A percentile compares a stretch with the other conserved stretches of the same genome.
Evolutionary conservation across 2,113 vertebrate genomes (phyloP).

Genomic region (Engystomops pustulosus): DNA sequence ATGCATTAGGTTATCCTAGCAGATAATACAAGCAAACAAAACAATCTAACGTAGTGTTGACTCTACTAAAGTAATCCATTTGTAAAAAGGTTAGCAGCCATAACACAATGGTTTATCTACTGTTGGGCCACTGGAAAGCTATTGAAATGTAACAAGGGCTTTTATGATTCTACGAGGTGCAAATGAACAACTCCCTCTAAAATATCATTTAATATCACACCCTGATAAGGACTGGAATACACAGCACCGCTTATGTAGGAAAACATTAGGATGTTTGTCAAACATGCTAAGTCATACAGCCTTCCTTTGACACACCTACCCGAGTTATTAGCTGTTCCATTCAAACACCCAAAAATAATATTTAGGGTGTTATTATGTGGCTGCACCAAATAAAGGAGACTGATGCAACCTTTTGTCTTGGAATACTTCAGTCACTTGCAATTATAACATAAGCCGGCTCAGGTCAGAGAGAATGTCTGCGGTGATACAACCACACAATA

Average conservation of each 20-base stretch:
- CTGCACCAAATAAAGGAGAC: constrained; percentile 83
- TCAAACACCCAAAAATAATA: constrained; percentile 89
- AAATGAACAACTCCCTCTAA: constrained; percentile 83
- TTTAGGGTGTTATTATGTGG: constrained; percentile 78
- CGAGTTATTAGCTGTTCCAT: constrained; percentile 80
- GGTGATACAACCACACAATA: neutral
- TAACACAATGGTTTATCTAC: constrained; percentile 81
- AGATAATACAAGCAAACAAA: constrained; percentile 69
- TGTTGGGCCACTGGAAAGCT: constrained; percentile 74
- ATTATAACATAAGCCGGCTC: constrained; percentile 70
- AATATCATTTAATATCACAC: constrained; percentile 81
- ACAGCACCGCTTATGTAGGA: constrained; percentile 74
- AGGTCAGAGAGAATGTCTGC: neutral
- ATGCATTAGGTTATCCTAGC: constrained; percentile 64
- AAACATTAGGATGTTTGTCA: constrained; percentile 76
- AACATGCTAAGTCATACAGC: constrained; percentile 75
- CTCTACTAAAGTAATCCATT: constrained; percentile 75
- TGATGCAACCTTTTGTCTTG: constrained; percentile 80
- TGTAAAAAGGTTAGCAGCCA: constrained; percentile 77
- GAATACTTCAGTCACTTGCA: constrained; percentile 69
- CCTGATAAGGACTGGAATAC: constrained; percentile 85
- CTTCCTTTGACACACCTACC: constrained; percentile 84
- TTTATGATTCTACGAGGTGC: constrained; percentile 82
- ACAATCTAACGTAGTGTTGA: constrained; percentile 73
- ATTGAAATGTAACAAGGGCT: constrained; percentile 84